Base-by-base conservation (phyloP, 1,140 invertebrate genomes). In the Drosophila chauvacae region DNA sequence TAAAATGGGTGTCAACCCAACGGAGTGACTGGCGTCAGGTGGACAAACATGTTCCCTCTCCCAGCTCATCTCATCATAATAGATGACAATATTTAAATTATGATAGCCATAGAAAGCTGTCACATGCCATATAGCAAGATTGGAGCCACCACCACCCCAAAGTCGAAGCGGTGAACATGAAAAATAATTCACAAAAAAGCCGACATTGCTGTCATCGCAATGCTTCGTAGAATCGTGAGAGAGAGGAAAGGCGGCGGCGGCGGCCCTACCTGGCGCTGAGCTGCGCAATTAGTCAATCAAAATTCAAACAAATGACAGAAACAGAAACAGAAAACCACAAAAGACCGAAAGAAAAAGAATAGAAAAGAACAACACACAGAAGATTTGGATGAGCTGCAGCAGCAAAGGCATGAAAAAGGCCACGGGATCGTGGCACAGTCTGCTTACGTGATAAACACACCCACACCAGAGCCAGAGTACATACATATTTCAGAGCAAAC, bases 21-120 rank as follows among this genome's bases (percentile, higher is more conserved):
- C 30, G 63, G 76, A 88, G 76, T 80, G 76, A 86, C 68, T 80
- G 84, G 83, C 80, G 80, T 88, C 84, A 65, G 84, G 63, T 81
- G 55, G 44, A 53, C 75, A 86, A 86, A 86, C 79, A 86, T 57
- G 33, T 47, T 42, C 13, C 57, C 42, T 18, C 9, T 44, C 56
- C 41, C 23, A 23, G 47, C 58, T 68, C 58, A 62, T 70, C 63
- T 66, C 23, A 45, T 65, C 55, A 71, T 16, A 77, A 48, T 62
- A 78, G 81, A 73, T 80, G 85, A 90, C 85, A 90, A 90, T 90
- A 90, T 90, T 90, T 90, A 83, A 90, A 90, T 90, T 90, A 90
- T 90, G 85, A 90, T 90, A 90, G 75, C 70, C 70, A 73, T 73
- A 73, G 68, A 73, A 73, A 58, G 30, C 68, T 72, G 70, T 73